These are phyloP conservation scores for Pimpla rufipes DNA, from an alignment of 2,888 invertebrate species.

Conservation along the genomic window DNA sequence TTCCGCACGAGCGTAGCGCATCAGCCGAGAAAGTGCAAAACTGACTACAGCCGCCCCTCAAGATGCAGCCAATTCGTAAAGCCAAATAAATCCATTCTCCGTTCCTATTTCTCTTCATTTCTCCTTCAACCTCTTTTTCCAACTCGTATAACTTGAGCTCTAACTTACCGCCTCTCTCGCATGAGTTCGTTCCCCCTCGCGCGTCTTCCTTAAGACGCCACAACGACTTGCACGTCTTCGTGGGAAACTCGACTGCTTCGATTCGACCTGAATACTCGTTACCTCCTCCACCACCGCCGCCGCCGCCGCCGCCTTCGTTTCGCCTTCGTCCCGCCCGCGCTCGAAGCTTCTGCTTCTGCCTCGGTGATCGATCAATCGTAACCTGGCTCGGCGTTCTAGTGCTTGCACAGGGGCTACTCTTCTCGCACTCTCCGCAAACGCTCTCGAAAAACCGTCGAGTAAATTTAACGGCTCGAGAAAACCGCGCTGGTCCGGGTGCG, in stretches of 20 bases:
- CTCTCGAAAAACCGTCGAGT: conserved; percentile 27
- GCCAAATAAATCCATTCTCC: conserved; percentile 49
- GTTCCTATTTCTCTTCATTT: conserved; percentile 50
- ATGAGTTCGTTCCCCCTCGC: conserved; percentile 21
- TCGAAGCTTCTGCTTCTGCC: conserved; percentile 50
- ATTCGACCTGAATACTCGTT: conserved; percentile 71
- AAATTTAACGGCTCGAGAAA: conserved; percentile 41
- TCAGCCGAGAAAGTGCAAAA: conserved; percentile 10
- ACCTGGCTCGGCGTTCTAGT: conserved; percentile 59
- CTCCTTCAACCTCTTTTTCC: conserved; percentile 27
- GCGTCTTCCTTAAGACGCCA: conserved; percentile 16
- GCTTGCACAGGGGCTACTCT: conserved; percentile 58
- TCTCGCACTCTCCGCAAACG: conserved; percentile 49
- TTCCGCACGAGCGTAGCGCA: no score
- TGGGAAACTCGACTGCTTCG: conserved; percentile 60
- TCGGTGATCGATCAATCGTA: conserved; percentile 68
- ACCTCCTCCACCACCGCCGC: conserved; percentile 40
- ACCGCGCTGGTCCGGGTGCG: not conserved
- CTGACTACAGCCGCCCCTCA: not conserved
- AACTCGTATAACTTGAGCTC: conserved; percentile 25
- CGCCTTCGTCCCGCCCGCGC: conserved; percentile 38
- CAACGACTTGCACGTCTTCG: conserved; percentile 60
- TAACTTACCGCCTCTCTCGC: conserved; percentile 26
- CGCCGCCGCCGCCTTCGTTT: conserved; percentile 39
- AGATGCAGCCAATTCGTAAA: conserved; percentile 28